These are phyloP conservation scores for Polypedilum pembai DNA, from an alignment of 1,140 invertebrate genomes.

Conservation along the genomic window DNA sequence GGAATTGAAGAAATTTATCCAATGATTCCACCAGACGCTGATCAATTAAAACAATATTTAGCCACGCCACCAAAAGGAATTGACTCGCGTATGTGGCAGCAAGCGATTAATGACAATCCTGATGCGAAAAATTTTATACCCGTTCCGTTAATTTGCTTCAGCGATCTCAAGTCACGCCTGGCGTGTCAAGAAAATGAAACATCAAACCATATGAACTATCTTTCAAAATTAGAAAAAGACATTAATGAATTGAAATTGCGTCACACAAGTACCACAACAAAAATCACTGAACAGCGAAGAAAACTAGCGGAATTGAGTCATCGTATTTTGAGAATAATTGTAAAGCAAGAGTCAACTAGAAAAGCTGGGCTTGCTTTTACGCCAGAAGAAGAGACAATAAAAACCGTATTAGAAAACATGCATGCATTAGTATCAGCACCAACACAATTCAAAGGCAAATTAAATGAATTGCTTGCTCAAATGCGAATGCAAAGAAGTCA, in stretches of 20 bases:
- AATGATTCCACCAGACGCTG: conserved; percentile 57
- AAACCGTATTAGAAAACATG: conserved; percentile 75
- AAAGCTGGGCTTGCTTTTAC: conserved; percentile 78
- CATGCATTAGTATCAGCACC: conserved; percentile 80
- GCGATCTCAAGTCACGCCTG: conserved; percentile 68
- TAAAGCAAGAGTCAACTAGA: conserved; percentile 75
- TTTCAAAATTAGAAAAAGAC: conserved; percentile 67
- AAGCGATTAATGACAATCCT: conserved; percentile 89
- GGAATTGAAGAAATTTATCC: conserved; percentile 57
- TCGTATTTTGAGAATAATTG: conserved; percentile 71
- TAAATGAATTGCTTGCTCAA: conserved; percentile 84
- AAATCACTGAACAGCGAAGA: conserved; percentile 65
- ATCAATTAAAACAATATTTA: conserved; percentile 80
- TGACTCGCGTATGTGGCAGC: conserved; percentile 73
- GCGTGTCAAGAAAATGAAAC: conserved; percentile 75
- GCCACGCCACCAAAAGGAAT: conserved; percentile 76
- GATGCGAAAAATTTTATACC: conserved; percentile 82
- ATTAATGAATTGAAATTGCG: conserved; percentile 65
- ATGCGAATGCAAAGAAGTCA: conserved; percentile 67
- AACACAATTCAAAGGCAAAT: conserved; percentile 80
- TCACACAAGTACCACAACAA: conserved; percentile 61
- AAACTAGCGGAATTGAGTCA: conserved; percentile 69
- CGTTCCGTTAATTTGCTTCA: conserved; percentile 86
- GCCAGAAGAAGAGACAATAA: conserved; percentile 80
- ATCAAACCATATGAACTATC: conserved; percentile 63